Percentiles rank a stretch among this genome's conserved stretches.
These are phyloP conservation scores for Rhyacophila brunnea DNA, from an alignment of 1,140 invertebrate genomes.

Conservation along the genomic window DNA sequence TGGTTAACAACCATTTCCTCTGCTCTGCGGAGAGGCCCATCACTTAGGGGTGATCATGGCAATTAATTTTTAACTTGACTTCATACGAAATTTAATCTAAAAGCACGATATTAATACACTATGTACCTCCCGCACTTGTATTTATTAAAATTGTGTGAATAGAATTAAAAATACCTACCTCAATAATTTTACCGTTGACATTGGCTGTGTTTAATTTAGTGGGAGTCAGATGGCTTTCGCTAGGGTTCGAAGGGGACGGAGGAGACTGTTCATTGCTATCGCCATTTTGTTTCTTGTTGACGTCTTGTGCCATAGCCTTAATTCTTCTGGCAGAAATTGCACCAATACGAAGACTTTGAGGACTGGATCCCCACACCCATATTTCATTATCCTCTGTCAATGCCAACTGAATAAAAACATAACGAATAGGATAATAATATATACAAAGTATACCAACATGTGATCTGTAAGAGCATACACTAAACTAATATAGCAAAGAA, in stretches of 20 bases:
- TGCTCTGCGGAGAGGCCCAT: too few relatives aligned
- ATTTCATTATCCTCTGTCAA: constrained; percentile 19
- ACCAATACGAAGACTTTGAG: constrained; percentile 29
- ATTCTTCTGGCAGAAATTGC: constrained; percentile 16
- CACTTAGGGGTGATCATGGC: too few relatives aligned
- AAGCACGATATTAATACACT: too few relatives aligned
- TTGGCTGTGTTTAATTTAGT: constrained; percentile 24
- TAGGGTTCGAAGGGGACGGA: constrained; percentile 3
- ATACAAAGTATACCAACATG: too few relatives aligned
- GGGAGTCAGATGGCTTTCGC: constrained; percentile 30
- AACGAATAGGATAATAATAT: too few relatives aligned
- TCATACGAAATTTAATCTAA: too few relatives aligned
- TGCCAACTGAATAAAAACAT: constrained; percentile 23
- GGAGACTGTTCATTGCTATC: constrained; percentile 1
- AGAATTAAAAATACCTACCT: constrained; percentile 15
- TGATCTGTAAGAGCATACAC: too few relatives aligned
- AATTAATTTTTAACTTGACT: too few relatives aligned
- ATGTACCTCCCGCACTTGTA: too few relatives aligned
- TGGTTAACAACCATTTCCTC: too few relatives aligned
- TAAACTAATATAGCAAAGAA: too few relatives aligned
- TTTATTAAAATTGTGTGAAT: too few relatives aligned
- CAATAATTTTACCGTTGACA: constrained; percentile 27
- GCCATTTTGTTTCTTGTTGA: neutral
- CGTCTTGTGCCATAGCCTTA: neutral
- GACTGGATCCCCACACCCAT: constrained; percentile 33